Evolutionary conservation across 2,888 invertebrate genomes (phyloP).

Genomic region (Mimas tiliae): DNA sequence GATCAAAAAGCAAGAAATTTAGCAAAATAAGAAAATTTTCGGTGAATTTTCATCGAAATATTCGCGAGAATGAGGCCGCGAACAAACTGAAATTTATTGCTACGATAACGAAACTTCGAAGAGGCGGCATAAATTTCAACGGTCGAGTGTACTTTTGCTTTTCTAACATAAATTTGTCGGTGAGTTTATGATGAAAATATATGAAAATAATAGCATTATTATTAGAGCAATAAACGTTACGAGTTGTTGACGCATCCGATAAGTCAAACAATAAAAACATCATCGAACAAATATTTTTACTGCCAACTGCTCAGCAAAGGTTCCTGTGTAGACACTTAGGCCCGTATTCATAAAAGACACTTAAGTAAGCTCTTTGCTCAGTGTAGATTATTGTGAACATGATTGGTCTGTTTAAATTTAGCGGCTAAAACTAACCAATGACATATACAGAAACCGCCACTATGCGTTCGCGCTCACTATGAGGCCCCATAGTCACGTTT

Average conservation of each 20-base stretch:
- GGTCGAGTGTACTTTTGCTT: constrained; percentile 52
- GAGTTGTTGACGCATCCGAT: not conserved
- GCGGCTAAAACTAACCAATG: no score
- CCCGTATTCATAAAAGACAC: no score
- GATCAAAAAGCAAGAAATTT: constrained; percentile 52
- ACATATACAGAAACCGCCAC: no score
- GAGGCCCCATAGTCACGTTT: no score
- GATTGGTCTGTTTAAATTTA: no score
- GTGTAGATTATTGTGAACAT: no score
- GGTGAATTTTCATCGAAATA: constrained; percentile 24
- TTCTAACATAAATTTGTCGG: constrained; percentile 42
- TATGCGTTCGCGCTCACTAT: no score
- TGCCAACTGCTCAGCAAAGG: not conserved
- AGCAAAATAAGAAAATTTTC: constrained; percentile 46
- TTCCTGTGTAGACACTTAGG: not conserved
- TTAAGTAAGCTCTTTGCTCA: no score
- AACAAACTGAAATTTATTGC: constrained; percentile 74
- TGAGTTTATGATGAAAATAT: constrained; percentile 28
- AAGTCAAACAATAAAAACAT: not conserved
- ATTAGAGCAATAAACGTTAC: constrained; percentile 10
- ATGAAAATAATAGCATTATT: constrained; percentile 21
- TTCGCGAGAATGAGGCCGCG: constrained; percentile 51
- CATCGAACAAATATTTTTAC: not conserved
- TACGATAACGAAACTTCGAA: constrained; percentile 73
- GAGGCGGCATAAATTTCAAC: constrained; percentile 70